Evolutionary conservation across 1,140 invertebrate species (phyloP).

Genomic region (Eufriesea mexicana): DNA sequence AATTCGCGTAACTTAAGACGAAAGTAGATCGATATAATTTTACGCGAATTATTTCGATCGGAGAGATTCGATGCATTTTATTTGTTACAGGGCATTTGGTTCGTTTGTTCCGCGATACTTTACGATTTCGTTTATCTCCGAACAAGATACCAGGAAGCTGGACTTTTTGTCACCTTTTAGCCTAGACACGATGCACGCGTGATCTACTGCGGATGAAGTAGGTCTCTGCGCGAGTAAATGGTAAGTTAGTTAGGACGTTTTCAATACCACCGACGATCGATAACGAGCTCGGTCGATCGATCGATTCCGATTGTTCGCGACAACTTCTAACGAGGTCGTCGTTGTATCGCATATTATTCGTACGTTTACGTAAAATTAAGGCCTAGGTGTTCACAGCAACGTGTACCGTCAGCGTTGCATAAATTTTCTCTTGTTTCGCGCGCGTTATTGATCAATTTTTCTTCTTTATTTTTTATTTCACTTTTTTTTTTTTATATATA

Average conservation of each 20-base stretch:
- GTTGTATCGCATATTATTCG: neutral
- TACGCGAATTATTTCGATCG: neutral
- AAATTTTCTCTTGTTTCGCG: constrained; percentile 1
- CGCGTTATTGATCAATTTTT: neutral
- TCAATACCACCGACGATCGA: constrained; percentile 41
- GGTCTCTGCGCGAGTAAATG: constrained; percentile 20
- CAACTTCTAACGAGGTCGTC: constrained; percentile 4
- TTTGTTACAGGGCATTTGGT: neutral
- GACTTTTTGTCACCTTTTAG: neutral
- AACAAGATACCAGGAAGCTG: neutral
- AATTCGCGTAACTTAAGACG: neutral
- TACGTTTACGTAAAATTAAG: constrained; percentile 32
- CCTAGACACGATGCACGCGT: constrained; percentile 23
- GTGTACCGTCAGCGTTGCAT: constrained; percentile 12
- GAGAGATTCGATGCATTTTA: neutral
- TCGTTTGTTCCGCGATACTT: constrained; percentile 11
- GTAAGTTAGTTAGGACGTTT: constrained; percentile 65
- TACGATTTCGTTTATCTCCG: neutral
- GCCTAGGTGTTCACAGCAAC: constrained; percentile 53
- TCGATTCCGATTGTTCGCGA: constrained; percentile 4
- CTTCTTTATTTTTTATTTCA: too few species aligned
- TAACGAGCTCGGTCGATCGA: neutral
- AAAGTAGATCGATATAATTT: neutral
- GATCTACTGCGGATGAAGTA: constrained; percentile 34
- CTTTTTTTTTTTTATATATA: neutral